Evolutionary conservation across 2,888 invertebrate species (phyloP).

Genomic region (Drosophila lacicola): DNA sequence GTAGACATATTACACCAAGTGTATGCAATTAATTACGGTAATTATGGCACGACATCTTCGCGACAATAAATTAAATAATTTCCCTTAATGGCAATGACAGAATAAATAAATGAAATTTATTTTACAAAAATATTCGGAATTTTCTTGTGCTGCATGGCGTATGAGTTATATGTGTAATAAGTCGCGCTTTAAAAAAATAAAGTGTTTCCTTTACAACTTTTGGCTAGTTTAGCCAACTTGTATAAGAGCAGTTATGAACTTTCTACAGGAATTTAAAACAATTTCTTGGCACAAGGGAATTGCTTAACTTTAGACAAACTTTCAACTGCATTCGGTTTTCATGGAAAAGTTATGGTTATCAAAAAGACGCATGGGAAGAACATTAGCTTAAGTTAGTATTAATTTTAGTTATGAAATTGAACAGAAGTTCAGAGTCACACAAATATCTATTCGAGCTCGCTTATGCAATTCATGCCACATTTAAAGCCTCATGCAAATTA

Average conservation of each 20-base stretch:
- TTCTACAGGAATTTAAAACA: conserved; percentile 40
- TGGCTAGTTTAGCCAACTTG: conserved; percentile 24
- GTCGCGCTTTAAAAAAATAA: conserved; percentile 3
- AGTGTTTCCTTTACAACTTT: conserved; percentile 13
- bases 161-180: conserved; percentile 14
- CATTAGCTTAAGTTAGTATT: conserved; percentile 22
- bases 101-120: too few relatives aligned
- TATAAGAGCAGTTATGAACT: conserved; percentile 37
- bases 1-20: neutral
- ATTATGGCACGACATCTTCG: too few relatives aligned
- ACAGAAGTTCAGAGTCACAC: neutral
- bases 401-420: conserved; percentile 12
- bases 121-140: neutral
- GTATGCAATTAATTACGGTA: neutral
- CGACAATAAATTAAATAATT: neutral
- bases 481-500: too few relatives aligned
- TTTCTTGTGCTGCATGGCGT: conserved; percentile 13
- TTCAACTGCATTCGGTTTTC: conserved; percentile 29
- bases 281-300: conserved; percentile 43
- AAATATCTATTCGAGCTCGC: neutral
- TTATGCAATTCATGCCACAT: too few relatives aligned
- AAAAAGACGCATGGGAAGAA: conserved; percentile 16
- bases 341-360: conserved; percentile 21
- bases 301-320: conserved; percentile 37
- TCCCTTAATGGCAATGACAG: too few relatives aligned